Evolutionary conservation across 2,888 invertebrate genomes (phyloP), one percentile per base, ranked within the genome.

Genomic region (Deroplatys truncata): DNA sequence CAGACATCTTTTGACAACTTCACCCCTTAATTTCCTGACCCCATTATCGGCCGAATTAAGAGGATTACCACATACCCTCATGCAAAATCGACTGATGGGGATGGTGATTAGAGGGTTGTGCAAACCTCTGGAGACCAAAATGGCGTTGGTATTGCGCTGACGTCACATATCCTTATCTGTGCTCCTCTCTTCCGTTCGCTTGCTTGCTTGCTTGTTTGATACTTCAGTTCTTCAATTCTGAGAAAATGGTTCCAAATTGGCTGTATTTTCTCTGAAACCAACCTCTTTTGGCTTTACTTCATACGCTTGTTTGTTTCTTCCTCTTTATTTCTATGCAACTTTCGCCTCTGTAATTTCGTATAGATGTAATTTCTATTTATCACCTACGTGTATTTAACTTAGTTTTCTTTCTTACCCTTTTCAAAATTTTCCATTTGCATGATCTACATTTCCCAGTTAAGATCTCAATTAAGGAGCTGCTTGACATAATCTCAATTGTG

Each of bases 41-140:
- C 90, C 88, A 90, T 90, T 90, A 90, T 88, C 90, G 87, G 89
- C 82, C 84, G 90, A 90, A 90, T 90, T 90, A 89, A 88, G 88
- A 89, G 89, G 86, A 89, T 89, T 90, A 89, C 83, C 35, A 85
- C 89, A 85, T 85, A 85, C 85, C 49, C 84, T 89, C 83, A 89
- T 87, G 89, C 86, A 86, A 89, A 89, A 86, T 82, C 86, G 29
- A 86, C 56, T 72, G 85, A 89, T 88, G 89, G 85, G 88, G 84
- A 87, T 56, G 28, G 82, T 43, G 89, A 85, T 85, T 89, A 85
- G 82, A 72, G 88, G 85, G 89, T 84, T 84, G 43, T 43, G 20
- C 25, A 82, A 89, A 88, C 28, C 88, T 88, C 84, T 29, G 35
- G 89, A 84, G 88, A 35, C 82, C 25, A 31, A 29, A 16, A 28